Conservation (phyloP, 1,140 invertebrate species). For the Drosophila saltans region DNA sequence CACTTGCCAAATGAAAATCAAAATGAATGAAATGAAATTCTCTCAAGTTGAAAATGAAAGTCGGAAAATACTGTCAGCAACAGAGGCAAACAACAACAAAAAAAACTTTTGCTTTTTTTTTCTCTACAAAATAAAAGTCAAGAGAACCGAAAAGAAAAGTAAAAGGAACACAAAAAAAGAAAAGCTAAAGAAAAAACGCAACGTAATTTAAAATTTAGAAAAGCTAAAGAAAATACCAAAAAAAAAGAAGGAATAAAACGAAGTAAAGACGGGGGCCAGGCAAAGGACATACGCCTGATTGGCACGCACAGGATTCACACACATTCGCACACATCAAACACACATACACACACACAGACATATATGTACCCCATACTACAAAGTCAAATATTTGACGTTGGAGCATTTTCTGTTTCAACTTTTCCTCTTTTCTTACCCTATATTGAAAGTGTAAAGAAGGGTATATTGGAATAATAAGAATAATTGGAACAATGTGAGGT, state of each 20-base stretch:
- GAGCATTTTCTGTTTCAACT: slow-evolving; percentile 71
- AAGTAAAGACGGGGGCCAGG: slow-evolving; percentile 19
- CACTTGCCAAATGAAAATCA: slow-evolving; percentile 38
- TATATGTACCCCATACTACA: slow-evolving; percentile 46
- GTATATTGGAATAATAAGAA: background rate
- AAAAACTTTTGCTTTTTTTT: slow-evolving; percentile 17
- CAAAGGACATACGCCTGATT: slow-evolving; percentile 74
- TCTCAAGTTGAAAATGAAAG: slow-evolving; percentile 55
- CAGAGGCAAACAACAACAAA: slow-evolving; percentile 9
- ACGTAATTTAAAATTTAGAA: slow-evolving; percentile 77
- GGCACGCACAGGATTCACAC: slow-evolving; percentile 61
- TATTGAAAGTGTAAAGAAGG: background rate
- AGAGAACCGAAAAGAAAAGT: slow-evolving; percentile 29
- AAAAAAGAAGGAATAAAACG: slow-evolving; percentile 31
- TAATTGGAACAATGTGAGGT: background rate
- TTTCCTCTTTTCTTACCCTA: slow-evolving; percentile 5
- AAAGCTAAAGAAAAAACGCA: slow-evolving; percentile 35
- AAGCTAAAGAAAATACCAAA: slow-evolving; percentile 55
- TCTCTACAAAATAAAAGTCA: slow-evolving; percentile 39
- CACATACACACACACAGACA: slow-evolving; percentile 10
- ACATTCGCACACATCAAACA: slow-evolving; percentile 22
- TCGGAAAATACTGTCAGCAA: slow-evolving; percentile 36
- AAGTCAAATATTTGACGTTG: slow-evolving; percentile 79
- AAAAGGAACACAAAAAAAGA: slow-evolving; percentile 24
- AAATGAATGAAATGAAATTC: slow-evolving; percentile 40